These are phyloP conservation scores for Tyto alba DNA, from an alignment of 2,113 vertebrate species.

Conservation along the genomic window DNA sequence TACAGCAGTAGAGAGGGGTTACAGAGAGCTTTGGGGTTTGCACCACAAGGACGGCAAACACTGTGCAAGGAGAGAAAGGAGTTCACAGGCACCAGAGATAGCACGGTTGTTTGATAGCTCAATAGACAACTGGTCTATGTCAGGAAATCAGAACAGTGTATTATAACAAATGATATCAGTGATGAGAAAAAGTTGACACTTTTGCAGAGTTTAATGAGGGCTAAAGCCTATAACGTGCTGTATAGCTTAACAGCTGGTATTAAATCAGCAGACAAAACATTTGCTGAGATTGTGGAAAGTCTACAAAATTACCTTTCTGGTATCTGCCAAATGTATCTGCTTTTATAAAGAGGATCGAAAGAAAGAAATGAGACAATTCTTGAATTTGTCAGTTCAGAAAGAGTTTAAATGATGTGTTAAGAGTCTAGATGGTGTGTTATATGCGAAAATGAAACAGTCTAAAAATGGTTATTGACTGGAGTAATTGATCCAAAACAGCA, in stretches of 20 bases:
- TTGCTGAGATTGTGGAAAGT: constrained; percentile 42
- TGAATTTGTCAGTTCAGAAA: not conserved
- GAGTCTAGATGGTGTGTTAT: not conserved
- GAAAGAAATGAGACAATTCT: constrained; percentile 1
- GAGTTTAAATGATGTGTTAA: constrained; percentile 8
- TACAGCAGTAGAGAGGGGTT: not conserved
- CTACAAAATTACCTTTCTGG: constrained; percentile 6
- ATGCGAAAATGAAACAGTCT: not conserved
- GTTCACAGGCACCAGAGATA: not conserved
- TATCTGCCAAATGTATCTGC: not conserved
- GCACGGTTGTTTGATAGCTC: not conserved
- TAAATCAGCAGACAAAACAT: constrained; percentile 51
- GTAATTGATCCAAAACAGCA: not conserved
- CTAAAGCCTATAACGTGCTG: not conserved
- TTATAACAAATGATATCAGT: not conserved
- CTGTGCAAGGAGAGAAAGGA: not conserved
- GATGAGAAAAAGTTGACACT: not conserved
- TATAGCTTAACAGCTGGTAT: constrained; percentile 8
- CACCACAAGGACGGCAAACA: not conserved
- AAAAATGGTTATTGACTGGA: constrained; percentile 16
- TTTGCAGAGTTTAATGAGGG: not conserved
- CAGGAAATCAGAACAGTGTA: not conserved
- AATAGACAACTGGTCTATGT: not conserved
- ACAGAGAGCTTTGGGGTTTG: not conserved
- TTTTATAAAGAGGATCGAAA: not conserved